These are phyloP conservation scores for Ciona savignyi DNA, from an alignment of 23 tunicate genomes.

Conservation along the genomic window DNA sequence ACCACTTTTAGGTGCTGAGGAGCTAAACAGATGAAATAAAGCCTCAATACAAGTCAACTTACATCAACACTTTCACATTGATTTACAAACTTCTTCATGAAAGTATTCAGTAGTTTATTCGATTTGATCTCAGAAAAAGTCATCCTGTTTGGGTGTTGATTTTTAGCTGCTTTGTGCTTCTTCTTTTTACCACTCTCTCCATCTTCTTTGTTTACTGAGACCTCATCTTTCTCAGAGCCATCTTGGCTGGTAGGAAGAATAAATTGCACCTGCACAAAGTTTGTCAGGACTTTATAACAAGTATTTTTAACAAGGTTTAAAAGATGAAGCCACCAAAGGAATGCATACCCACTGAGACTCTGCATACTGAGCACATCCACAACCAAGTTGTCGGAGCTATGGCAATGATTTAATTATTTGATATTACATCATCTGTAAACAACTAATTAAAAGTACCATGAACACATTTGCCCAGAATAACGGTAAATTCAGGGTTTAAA, in stretches of 20 bases:
- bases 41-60: no score
- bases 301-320: not conserved
- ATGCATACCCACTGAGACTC: no score
- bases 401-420: no score
- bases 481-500: no score
- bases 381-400: no score
- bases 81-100: conserved; percentile 55
- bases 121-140: conserved; percentile 55
- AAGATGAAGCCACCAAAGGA: no score
- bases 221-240: conserved; percentile 18
- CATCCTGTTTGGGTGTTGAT: conserved; percentile 61
- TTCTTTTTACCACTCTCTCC: conserved; percentile 42
- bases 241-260: conserved; percentile 44
- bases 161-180: conserved; percentile 48
- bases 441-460: no score
- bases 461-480: no score
- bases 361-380: no score
- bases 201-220: conserved; percentile 33
- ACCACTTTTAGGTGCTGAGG: no score
- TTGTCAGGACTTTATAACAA: not conserved
- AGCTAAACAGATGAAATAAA: no score
- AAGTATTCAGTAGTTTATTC: conserved; percentile 51
- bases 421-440: no score
- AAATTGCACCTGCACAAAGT: conserved; percentile 56
- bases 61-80: conserved; percentile 92